Evolutionary conservation across 2,888 invertebrate genomes (phyloP), one percentile per base, ranked within the genome.

Genomic region (Onchidella celtica): DNA sequence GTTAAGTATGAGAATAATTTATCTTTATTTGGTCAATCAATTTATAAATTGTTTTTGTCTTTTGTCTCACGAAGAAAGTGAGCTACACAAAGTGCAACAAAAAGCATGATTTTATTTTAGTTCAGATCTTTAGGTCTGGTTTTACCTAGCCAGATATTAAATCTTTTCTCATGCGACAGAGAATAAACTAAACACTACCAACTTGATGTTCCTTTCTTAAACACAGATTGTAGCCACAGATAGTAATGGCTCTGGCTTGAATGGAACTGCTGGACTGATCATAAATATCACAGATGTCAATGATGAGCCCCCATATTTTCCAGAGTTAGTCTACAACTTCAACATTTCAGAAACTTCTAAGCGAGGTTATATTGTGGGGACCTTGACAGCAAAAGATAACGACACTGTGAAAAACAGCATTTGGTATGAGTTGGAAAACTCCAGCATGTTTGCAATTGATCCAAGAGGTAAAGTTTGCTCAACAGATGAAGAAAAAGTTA

Each of bases 401-500:
- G 89, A 89, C 65, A 61, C 66, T 29, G 57, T 65, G 59, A 68
- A 74, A 36, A 83, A 24, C 29, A 6, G 9, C 4, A 24, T 68
- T n/a, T 6, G 32, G 21, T 79, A 79, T 17, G 14, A 3, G 11
- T 29, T 78, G 3, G n/a, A 59, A 14, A 29, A 27, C 4, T 72
- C 70, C 14, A 11, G 14, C 9, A 69, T 75, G 27, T 88, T 88
- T 79, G 85, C 77, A 68, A 83, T 87, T 21, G 83, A 87, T 55
- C 82, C 84, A 11, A 72, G 73, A 69, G 87, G 88, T 87, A 34
- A 76, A n/a, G n/a, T n/a, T n/a, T n/a, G n/a, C n/a, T n/a, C n/a
- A n/a, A n/a, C n/a, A n/a, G n/a, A n/a, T n/a, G n/a, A n/a, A n/a
- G n/a, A n/a, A n/a, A n/a, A n/a, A n/a, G n/a, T n/a, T n/a, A n/a